phyloP scores from a whole-genome alignment of 1,140 invertebrate species.

The Microplitis mediator region DNA sequence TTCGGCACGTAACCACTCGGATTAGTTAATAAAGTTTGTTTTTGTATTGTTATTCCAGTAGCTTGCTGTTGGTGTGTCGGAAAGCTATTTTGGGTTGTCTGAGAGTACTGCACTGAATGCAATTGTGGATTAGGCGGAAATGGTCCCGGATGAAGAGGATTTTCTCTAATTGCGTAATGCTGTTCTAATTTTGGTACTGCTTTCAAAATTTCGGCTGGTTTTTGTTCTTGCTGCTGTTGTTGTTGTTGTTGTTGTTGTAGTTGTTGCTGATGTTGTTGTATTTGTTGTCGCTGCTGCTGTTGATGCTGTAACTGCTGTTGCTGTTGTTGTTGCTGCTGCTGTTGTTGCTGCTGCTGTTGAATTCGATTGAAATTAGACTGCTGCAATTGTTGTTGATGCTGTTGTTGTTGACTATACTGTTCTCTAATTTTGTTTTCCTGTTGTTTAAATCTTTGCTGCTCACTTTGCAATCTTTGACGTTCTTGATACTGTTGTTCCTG shows the following conservation, averaged over 20 bases:
- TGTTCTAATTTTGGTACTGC: constrained; percentile 78
- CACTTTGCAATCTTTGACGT: constrained; percentile 31
- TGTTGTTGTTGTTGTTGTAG: constrained; percentile 46
- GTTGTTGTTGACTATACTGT: constrained; percentile 38
- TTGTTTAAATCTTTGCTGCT: constrained; percentile 32
- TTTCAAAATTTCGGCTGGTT: constrained; percentile 72
- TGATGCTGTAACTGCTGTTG: constrained; percentile 38
- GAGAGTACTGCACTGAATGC: constrained; percentile 32
- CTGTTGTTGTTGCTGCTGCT: constrained; percentile 29
- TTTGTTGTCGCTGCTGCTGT: constrained; percentile 36
- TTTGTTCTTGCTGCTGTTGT: constrained; percentile 58
- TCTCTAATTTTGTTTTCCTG: constrained; percentile 33
- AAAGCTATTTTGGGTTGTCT: constrained; percentile 37
- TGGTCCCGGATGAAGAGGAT: constrained; percentile 57
- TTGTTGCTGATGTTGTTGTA: constrained; percentile 35
- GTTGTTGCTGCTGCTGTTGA: constrained; percentile 25
- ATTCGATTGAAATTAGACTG: background rate
- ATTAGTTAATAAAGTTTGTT: constrained; percentile 51
- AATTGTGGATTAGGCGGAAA: constrained; percentile 50
- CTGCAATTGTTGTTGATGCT: constrained; percentile 42
- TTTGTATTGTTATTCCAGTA: constrained; percentile 30
- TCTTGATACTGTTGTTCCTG: constrained; percentile 37
- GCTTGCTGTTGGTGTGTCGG: constrained; percentile 33
- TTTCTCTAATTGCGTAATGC: constrained; percentile 65
- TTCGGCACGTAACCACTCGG: constrained; percentile 45